phyloP scores from a whole-genome alignment of 2,888 invertebrate genomes.

The Cerceris ruficornis region DNA sequence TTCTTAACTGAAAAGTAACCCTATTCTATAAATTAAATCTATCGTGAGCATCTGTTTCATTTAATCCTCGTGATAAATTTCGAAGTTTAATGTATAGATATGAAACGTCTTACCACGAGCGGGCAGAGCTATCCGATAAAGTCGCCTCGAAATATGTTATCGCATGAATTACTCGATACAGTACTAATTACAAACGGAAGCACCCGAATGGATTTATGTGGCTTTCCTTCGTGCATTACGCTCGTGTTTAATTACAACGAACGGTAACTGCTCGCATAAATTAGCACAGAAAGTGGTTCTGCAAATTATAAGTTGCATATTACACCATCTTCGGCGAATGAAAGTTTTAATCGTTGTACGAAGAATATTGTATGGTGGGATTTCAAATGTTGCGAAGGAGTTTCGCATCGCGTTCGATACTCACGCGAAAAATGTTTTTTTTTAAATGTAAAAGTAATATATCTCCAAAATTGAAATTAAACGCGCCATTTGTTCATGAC shows the following conservation, averaged over 20 bases:
- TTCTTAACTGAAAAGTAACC: not conserved
- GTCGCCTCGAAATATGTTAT: constrained; percentile 20
- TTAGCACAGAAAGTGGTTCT: constrained; percentile 21
- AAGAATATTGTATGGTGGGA: constrained; percentile 20
- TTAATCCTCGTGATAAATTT: constrained; percentile 8
- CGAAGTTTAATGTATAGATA: constrained; percentile 11
- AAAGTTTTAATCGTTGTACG: constrained; percentile 25
- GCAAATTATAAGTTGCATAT: constrained; percentile 29
- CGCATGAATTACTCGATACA: constrained; percentile 29
- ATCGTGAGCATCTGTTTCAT: constrained; percentile 1
- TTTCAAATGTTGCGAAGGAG: not conserved
- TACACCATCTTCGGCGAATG: constrained; percentile 4
- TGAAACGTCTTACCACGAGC: not conserved
- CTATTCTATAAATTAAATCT: not conserved
- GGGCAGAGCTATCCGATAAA: constrained; percentile 20
- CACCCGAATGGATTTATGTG: constrained; percentile 29
- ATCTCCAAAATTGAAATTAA: too few species aligned
- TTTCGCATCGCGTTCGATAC: too few species aligned
- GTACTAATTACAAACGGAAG: constrained; percentile 40
- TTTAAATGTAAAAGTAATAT: too few species aligned
- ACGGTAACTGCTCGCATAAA: constrained; percentile 12
- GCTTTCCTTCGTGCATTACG: constrained; percentile 14
- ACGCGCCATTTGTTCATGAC: too few species aligned
- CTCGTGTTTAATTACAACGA: constrained; percentile 40
- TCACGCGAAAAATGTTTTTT: too few species aligned